Evolutionary conservation across 2,113 vertebrate species (phyloP), one percentile per base, ranked within the genome.

Genomic region (Etia nguti): DNA sequence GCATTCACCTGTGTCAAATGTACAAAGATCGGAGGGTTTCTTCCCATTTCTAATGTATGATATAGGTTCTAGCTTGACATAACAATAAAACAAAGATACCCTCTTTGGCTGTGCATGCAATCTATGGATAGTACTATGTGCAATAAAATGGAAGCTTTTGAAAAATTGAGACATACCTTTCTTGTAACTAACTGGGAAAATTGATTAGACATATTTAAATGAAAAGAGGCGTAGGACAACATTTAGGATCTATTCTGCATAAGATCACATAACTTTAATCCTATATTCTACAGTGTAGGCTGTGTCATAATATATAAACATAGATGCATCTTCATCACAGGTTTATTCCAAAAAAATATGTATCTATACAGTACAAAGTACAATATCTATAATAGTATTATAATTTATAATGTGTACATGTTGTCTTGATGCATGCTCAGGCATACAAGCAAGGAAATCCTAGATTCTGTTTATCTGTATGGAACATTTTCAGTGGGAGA

Each of bases 401-500:
- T 48, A 22, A 11, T 29, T 75, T 75, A 48, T 75, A 46, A 75
- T 48, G 24, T 18, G 0, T 75, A 38, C 60, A 0, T 73, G 62
- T 0, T 41, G 36, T 41, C 36, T 68, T 68, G 36, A 41, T 24
- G 36, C 62, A 68, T 41, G 62, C 62, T 68, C 62, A 68, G 36
- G 20, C 62, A 15, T 41, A 41, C 62, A 41, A 41, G 62, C n/a
- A 68, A 68, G 15, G 7, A 41, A 68, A 68, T 68, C 36, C 36
- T 68, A 38, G 62, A 68, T 13, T 68, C 62, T 38, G 62, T 38
- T 68, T 68, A 38, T 65, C 34, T 65, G 60, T 38, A 65, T 38
- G 34, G 60, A 65, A 65, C 60, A 65, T 41, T 68, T 68, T 68
- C 62, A 68, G 34, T 41, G 62, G 62, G 36, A 68, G 62, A 68